These are phyloP conservation scores for Ibycter americanus DNA, from an alignment of 2,797 vertebrate species.

Conservation along the genomic window DNA sequence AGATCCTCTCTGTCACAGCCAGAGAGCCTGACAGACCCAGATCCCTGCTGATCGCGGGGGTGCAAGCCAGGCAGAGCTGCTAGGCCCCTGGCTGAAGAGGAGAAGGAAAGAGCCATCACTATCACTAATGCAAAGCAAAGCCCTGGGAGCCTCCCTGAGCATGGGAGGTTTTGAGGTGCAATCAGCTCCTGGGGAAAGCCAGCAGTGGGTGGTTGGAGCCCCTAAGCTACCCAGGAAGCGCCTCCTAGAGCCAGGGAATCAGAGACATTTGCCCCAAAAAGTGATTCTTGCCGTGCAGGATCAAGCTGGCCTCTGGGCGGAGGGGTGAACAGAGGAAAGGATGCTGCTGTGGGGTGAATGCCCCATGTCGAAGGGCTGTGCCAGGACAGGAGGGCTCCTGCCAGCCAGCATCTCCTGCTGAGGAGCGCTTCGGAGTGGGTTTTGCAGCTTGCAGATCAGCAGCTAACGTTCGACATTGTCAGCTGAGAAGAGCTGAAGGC, in stretches of 20 bases:
- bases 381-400: not conserved
- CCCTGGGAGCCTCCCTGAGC: not conserved
- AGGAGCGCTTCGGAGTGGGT: not conserved
- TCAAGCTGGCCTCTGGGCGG: rapidly evolving
- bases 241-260: not conserved
- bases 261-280: not conserved
- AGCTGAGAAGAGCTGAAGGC: not conserved
- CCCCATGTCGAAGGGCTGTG: rapidly evolving
- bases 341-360: not conserved
- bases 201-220: not conserved
- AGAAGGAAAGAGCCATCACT: not conserved
- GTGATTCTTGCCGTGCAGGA: not conserved
- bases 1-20: not conserved
- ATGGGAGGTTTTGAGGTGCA: not conserved
- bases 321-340: not conserved
- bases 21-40: not conserved
- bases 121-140: not conserved
- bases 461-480: not conserved
- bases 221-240: not conserved
- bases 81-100: not conserved
- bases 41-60: not conserved
- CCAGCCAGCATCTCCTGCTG: not conserved
- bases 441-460: not conserved
- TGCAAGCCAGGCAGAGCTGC: not conserved
- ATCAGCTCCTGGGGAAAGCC: not conserved